Base-by-base conservation (phyloP, 2,797 vertebrate genomes). In the Acanthornis magna region DNA sequence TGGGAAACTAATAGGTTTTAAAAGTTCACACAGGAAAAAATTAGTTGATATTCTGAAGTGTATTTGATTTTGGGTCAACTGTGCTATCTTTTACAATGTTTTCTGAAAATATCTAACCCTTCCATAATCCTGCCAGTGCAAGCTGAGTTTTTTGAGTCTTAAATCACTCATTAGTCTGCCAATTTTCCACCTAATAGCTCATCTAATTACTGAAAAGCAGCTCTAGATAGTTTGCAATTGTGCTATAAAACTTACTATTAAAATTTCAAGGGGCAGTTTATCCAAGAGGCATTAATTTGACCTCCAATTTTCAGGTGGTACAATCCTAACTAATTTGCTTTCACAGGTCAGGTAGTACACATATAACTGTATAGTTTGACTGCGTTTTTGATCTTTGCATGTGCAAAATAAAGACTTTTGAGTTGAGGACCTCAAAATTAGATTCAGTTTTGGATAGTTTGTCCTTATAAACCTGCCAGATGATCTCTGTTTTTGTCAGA, bases 401-500 rank as follows among this genome's bases (percentile, higher is more conserved):
- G 63, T 61, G 50, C 55, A 96, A 66, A 92, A 92, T 75, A 38
- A 34, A 63, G 58, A 93, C 54, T 70, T 93, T 85, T 80, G 36
- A 40, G 55, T 47, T 42, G 32, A 85, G 48, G 23, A 85, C 18
- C 34, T 86, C 74, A 84, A 95, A 88, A 91, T 86, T 62, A 86
- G 63, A 92, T 77, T 21, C 48, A 61, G 81, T 89, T 96, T 91
- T 82, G 75, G 51, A 89, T 58, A 71, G 73, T 78, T 85, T 13
- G 11, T 77, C 68, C 81, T 77, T 90, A 85, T 57, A 93, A 95
- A 88, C 83, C 86, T 95, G 54, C 71, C 89, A 95, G 93, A 94
- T 94, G 95, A 96, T 79, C 88, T 95, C 38, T 82, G 66, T 70
- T 97, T 93, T 78, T 93, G 91, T 97, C 96, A 97, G 93, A 96